These are phyloP conservation scores for Yponomeuta malinellus DNA, from an alignment of 2,888 invertebrate genomes.

Conservation along the genomic window DNA sequence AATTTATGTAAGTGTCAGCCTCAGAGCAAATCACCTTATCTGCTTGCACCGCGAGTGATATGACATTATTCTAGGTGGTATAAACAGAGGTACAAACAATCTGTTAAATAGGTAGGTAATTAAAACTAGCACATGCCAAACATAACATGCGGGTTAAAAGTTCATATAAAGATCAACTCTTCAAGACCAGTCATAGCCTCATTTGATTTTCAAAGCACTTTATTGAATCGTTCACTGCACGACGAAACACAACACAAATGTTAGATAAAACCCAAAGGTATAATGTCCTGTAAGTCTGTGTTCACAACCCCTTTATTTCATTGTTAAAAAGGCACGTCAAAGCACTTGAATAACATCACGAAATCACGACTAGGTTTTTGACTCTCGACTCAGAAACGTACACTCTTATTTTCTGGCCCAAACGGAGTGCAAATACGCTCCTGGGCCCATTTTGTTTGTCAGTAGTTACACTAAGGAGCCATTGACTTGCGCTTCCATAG, in stretches of 20 bases:
- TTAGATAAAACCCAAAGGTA: neutral
- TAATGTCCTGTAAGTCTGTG: neutral
- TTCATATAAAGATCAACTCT: neutral
- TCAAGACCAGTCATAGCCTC: neutral
- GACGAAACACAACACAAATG: neutral
- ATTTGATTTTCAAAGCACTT: neutral
- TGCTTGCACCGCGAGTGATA: neutral
- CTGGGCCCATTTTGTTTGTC: too few species aligned
- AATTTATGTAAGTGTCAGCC: too few species aligned
- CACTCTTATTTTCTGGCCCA: too few species aligned
- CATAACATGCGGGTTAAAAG: neutral
- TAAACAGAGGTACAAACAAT: neutral
- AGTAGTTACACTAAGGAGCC: too few species aligned
- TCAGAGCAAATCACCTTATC: neutral
- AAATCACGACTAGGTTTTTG: too few species aligned
- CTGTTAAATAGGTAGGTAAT: neutral
- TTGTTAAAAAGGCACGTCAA: neutral
- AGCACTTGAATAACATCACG: neutral
- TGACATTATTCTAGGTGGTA: neutral
- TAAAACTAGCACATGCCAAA: conserved; percentile 1
- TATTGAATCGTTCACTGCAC: neutral
- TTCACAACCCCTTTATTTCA: neutral
- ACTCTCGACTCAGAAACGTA: too few species aligned
- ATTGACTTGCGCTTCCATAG: too few species aligned
- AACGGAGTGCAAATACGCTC: too few species aligned